Base-by-base conservation (phyloP, 2,113 vertebrate species). In the Trochalopteron elliotii region DNA sequence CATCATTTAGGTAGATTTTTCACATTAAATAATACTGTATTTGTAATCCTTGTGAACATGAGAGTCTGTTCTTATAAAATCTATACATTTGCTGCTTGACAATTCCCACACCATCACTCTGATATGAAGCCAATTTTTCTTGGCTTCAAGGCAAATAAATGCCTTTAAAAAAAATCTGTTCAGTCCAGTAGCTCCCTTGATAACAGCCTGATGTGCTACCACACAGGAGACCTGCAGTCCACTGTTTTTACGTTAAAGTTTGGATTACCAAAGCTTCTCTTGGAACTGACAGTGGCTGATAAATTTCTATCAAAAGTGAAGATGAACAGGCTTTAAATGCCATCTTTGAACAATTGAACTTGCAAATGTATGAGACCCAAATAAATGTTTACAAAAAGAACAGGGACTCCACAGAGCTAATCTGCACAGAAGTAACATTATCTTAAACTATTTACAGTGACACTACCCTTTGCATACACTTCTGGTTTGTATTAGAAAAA, bases 71-170 rank as follows among this genome's bases (percentile, higher is more conserved):
- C 57, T 90, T 72, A 81, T 1, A 84, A 42, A 90, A 94, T 76
- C 81, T 71, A 45, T 75, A 82, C 7, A 87, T 60, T 87, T 90
- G 37, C 71, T 93, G 85, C 87, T 82, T 67, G 71, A 71, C 39
- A 91, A 71, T 72, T 93, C 33, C 59, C 8, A 35, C 67, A 61
- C 37, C 39, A 64, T 39, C 10, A 21, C 67, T 94, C 79, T 81
- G n/a, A 89, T 65, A 49, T 13, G 53, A 94, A 90, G 90, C 64
- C 75, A 94, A 79, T 71, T 78, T 69, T 85, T 81, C 63, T 83
- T 49, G 79, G 81, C 72, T 87, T 87, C 80, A 91, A 96, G 83
- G 63, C n/a, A 81, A 95, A 94, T 39, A 95, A 91, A 96, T 17
- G 23, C 22, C 21, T 63, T 81, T 25, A 49, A 59, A 70, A 55